phyloP scores from a whole-genome alignment of 2,888 invertebrate genomes.

The Creontiades dilutus region DNA sequence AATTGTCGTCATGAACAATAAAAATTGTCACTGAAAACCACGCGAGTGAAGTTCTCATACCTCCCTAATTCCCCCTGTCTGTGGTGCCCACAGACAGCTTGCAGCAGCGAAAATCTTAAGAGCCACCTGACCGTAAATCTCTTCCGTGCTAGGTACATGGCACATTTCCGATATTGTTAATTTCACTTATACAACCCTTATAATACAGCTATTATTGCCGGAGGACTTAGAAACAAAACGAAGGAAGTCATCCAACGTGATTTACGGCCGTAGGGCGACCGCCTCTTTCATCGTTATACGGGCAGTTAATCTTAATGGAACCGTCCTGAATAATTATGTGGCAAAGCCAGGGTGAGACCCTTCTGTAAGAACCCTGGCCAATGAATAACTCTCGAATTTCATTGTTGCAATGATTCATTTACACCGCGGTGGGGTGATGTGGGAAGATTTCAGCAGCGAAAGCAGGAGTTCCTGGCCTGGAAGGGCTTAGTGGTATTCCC shows the following conservation, averaged over 20 bases:
- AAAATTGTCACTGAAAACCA: no score
- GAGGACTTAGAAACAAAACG: slow-evolving; percentile 26
- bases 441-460: no score
- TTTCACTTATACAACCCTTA: slow-evolving; percentile 12
- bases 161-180: slow-evolving; percentile 28
- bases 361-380: not conserved
- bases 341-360: slow-evolving; percentile 31
- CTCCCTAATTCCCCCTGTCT: no score
- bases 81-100: no score
- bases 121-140: not conserved
- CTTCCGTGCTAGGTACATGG: not conserved
- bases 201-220: slow-evolving; percentile 18
- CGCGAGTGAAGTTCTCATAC: no score
- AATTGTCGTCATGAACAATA: no score
- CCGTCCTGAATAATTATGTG: slow-evolving; percentile 53
- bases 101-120: not conserved
- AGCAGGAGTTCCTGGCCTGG: no score
- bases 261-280: not conserved
- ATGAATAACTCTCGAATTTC: slow-evolving; percentile 10
- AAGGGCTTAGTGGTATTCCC: no score
- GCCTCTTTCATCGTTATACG: slow-evolving; percentile 47
- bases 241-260: slow-evolving; percentile 21
- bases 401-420: slow-evolving; percentile 36
- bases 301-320: slow-evolving; percentile 51
- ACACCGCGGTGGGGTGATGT: no score